Evolutionary conservation across 2,888 invertebrate genomes (phyloP).

Genomic region (Napeogenes sylphis): DNA sequence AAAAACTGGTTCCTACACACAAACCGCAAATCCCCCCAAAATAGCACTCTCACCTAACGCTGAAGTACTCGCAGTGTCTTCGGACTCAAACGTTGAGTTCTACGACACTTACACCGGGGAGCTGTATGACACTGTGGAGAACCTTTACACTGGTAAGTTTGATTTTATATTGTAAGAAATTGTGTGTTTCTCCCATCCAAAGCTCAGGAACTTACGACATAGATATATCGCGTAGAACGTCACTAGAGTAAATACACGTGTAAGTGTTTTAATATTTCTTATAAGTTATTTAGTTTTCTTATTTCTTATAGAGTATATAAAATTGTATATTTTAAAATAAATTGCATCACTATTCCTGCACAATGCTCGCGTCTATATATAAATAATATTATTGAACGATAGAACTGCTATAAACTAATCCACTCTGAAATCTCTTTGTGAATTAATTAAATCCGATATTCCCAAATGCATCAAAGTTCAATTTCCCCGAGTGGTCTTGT

Average conservation of each 20-base stretch:
- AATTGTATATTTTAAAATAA: no score
- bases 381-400: no score
- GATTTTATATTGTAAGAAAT: background rate
- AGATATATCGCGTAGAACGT: no score
- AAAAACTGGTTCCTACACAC: conserved; percentile 80
- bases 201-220: no score
- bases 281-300: no score
- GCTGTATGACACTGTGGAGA: conserved; percentile 81
- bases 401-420: background rate
- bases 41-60: conserved; percentile 89
- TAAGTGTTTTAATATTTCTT: no score
- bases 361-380: no score
- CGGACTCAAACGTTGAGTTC: conserved; percentile 80
- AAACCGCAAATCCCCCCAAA: conserved; percentile 72
- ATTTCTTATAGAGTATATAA: no score
- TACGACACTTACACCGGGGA: conserved; percentile 83
- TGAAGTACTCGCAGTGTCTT: conserved; percentile 84
- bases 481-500: conserved; percentile 2
- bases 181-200: no score
- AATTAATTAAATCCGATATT: no score
- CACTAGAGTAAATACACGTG: no score
- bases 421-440: background rate
- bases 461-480: background rate
- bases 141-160: conserved; percentile 77
- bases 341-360: no score